These are phyloP conservation scores for Isurus oxyrinchus DNA, from an alignment of 2,113 vertebrate genomes.

Conservation along the genomic window DNA sequence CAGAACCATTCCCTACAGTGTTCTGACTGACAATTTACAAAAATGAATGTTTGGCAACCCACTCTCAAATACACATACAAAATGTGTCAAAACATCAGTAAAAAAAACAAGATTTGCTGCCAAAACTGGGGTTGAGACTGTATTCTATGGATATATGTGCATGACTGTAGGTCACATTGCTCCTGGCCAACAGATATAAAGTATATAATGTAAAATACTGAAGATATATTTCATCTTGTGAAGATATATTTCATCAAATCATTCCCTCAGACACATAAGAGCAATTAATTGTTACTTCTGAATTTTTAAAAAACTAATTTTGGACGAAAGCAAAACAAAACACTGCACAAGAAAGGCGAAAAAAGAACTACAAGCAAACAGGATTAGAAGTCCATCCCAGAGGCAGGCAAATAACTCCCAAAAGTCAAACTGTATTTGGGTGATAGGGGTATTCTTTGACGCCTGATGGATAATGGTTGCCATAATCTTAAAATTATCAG, in stretches of 20 bases:
- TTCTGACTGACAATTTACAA: neutral
- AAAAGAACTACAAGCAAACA: neutral
- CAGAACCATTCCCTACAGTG: neutral
- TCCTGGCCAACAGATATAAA: neutral
- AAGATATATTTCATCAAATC: neutral
- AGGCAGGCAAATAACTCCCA: neutral
- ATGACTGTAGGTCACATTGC: neutral
- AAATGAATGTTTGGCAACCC: slow-evolving; percentile 9
- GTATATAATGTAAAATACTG: neutral
- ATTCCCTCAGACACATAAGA: neutral
- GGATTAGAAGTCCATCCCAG: neutral
- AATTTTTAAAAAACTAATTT: neutral
- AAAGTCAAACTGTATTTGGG: neutral
- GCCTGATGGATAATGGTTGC: neutral
- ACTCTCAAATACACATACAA: neutral
- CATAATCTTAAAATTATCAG: neutral
- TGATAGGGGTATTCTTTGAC: neutral
- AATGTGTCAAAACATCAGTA: neutral
- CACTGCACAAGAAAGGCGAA: neutral
- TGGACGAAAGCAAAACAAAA: neutral
- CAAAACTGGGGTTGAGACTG: neutral
- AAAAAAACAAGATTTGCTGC: neutral
- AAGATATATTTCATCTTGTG: neutral
- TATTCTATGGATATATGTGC: neutral
- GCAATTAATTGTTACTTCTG: neutral